Evolutionary conservation across 2,113 vertebrate genomes (phyloP), one percentile per base, ranked within the genome.

Genomic region (Aviceda subcristata): DNA sequence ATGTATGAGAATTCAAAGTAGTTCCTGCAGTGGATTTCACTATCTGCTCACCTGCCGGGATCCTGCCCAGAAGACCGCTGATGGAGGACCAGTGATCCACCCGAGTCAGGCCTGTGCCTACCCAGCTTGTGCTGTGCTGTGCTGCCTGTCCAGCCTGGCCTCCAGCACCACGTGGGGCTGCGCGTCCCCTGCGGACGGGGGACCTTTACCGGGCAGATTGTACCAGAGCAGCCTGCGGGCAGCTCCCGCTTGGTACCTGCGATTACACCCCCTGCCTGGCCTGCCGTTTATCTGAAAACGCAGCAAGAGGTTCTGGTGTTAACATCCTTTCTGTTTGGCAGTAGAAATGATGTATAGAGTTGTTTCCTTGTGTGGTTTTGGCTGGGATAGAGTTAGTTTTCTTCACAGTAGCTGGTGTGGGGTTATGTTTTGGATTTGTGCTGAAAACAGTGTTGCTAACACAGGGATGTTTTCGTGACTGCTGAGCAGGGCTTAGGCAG

Each of bases 131-230:
- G 51, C 80, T 43, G 86, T 22, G 10, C 88, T 53, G 16, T 1
- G 3, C 60, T 86, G 62, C 20, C 27, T 3, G 1, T 41, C 17
- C 60, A 63, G n/a, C 68, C 38, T 23, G 73, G 29, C 27, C 43
- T 80, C 46, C 38, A 30, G 36, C 20, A 6, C n/a, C n/a, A 7
- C 0, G 0, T 9, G 20, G 51, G 34, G 19, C 72, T 11, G 7
- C 0, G 6, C 12, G 11, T 32, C 7, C 18, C 56, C 16, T 1
- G 6, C 0, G 2, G 20, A n/a, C 0, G 1, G 45, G 32, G 32
- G 32, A 9, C 17, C 22, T 29, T 41, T 34, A 30, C 26, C 21
- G 0, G 3, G 7, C 5, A 63, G 57, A 14, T 26, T 34, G 32
- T 55, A 34, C 20, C 39, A 45, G 38, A 45, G 86, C 32, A 50